These are phyloP conservation scores for Canis aureus DNA, from an alignment of 2,113 vertebrate species.

Conservation along the genomic window DNA sequence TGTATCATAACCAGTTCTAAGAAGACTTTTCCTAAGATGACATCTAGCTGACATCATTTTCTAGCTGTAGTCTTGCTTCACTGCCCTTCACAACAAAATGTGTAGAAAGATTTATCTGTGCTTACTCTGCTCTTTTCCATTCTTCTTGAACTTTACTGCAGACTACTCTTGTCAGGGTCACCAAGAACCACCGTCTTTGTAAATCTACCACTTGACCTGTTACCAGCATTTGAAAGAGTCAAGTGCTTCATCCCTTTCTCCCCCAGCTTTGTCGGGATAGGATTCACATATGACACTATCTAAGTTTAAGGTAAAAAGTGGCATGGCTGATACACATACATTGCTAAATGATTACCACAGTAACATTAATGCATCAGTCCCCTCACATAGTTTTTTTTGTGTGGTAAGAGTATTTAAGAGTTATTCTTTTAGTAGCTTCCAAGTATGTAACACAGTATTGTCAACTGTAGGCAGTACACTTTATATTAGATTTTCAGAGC, in stretches of 20 bases:
- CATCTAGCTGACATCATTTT: neutral
- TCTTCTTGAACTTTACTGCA: neutral
- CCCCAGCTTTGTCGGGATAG: neutral
- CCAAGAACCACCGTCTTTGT: neutral
- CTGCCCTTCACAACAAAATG: neutral
- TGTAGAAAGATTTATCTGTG: neutral
- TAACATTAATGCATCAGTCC: neutral
- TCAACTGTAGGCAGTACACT: neutral
- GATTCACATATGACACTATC: neutral
- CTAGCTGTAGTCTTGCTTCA: neutral
- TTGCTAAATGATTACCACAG: neutral
- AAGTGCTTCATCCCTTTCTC: neutral
- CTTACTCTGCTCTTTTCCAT: neutral
- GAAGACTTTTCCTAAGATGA: neutral
- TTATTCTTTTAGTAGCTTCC: neutral
- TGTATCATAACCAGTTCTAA: neutral
- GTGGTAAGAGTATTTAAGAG: neutral
- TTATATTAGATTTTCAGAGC: neutral
- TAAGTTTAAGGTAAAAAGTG: neutral
- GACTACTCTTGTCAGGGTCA: neutral
- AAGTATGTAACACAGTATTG: neutral
- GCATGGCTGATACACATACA: neutral
- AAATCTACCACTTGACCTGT: neutral
- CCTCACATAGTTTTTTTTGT: neutral
- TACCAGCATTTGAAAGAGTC: neutral